A percentile compares a stretch with the other conserved stretches of the same genome.
These are phyloP conservation scores for Drosophila suzukii DNA, from an alignment of 1,140 invertebrate species.

Conservation along the genomic window DNA sequence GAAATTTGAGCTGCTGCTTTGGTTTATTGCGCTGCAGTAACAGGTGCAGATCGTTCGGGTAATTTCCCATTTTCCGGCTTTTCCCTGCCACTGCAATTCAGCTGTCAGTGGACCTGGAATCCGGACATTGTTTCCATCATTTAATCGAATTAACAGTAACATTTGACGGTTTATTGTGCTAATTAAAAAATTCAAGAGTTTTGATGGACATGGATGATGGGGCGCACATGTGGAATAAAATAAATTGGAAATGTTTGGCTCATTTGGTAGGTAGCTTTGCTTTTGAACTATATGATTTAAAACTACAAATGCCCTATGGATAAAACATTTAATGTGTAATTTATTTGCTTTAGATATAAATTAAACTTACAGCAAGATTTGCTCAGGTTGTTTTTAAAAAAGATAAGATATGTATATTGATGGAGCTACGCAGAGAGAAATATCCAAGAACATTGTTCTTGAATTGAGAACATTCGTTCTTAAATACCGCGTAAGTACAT, in stretches of 20 bases:
- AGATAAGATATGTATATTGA: too few relatives aligned
- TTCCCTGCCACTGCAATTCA: constrained; percentile 43
- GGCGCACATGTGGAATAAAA: neutral
- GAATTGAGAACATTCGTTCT: too few relatives aligned
- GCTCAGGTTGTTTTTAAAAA: too few relatives aligned
- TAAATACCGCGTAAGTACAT: too few relatives aligned
- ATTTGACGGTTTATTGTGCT: constrained; percentile 65
- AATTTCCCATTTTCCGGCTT: neutral
- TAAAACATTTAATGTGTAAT: too few relatives aligned
- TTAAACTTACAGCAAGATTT: too few relatives aligned
- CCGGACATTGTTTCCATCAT: constrained; percentile 16
- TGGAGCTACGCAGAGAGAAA: too few relatives aligned
- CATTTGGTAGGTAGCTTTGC: too few relatives aligned
- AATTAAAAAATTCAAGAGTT: constrained; percentile 53
- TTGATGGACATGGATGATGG: neutral
- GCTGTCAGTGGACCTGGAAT: constrained; percentile 27
- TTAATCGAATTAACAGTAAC: constrained; percentile 66
- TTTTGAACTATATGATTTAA: too few relatives aligned
- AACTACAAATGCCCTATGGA: too few relatives aligned
- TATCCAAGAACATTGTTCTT: too few relatives aligned
- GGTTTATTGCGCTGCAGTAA: constrained; percentile 50
- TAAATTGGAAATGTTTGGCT: neutral
- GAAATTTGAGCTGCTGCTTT: constrained; percentile 49
- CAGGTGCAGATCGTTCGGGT: constrained; percentile 1
- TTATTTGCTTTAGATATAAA: too few relatives aligned